Evolutionary conservation across 2,888 invertebrate species (phyloP).

Genomic region (Amblyjoppa proteus): DNA sequence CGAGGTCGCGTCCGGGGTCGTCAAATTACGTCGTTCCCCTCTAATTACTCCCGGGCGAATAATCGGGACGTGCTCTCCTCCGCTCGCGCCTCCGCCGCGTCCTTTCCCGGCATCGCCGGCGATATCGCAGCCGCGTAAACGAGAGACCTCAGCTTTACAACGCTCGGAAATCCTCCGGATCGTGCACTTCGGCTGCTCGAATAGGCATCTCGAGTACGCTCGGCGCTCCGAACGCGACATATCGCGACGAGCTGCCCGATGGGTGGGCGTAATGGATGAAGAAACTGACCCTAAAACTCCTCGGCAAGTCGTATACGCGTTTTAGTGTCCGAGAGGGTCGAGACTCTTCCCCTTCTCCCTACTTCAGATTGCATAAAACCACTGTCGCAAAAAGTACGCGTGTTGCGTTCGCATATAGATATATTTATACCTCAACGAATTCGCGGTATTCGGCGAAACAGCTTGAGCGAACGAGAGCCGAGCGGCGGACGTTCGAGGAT

Average conservation of each 20-base stretch:
- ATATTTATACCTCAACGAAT: slow-evolving; percentile 24
- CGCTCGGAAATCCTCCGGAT: slow-evolving; percentile 1
- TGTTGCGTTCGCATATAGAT: slow-evolving; percentile 2
- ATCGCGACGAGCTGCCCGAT: slow-evolving; percentile 4
- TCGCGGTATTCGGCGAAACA: slow-evolving; percentile 34
- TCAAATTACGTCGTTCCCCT: slow-evolving; percentile 58
- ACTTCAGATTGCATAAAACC: slow-evolving; percentile 15
- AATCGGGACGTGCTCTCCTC: slow-evolving; percentile 67
- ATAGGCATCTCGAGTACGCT: background rate
- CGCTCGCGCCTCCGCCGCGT: background rate
- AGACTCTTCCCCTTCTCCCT: background rate
- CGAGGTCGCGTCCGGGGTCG: slow-evolving; percentile 34
- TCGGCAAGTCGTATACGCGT: slow-evolving; percentile 22
- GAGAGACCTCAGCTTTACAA: slow-evolving; percentile 22
- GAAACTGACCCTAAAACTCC: slow-evolving; percentile 17
- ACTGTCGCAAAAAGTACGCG: slow-evolving; percentile 12
- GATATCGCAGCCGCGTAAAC: slow-evolving; percentile 5
- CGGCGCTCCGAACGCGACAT: background rate
- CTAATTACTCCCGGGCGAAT: slow-evolving; percentile 74
- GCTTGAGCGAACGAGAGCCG: slow-evolving; percentile 1
- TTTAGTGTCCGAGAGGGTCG: slow-evolving; percentile 21
- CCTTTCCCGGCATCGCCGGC: slow-evolving; percentile 16
- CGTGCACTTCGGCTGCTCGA: background rate
- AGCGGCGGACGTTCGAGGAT: background rate
- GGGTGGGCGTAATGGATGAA: slow-evolving; percentile 1